A percentile compares a stretch with the other conserved stretches of the same genome.
These are phyloP conservation scores for Acanthosepion pharaonis DNA, from an alignment of 2,888 invertebrate species.

Conservation along the genomic window DNA sequence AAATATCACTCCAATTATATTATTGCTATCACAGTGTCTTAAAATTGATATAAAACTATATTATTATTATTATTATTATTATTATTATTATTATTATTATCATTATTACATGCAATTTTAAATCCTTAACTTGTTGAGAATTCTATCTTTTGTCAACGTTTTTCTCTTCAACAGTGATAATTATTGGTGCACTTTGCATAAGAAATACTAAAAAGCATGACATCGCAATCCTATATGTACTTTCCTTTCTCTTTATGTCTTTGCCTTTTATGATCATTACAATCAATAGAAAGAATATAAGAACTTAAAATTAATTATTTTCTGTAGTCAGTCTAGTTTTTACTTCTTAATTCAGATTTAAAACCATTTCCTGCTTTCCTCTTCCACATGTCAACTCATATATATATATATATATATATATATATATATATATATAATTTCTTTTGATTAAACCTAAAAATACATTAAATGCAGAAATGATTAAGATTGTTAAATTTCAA, in stretches of 20 bases:
- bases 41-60: background rate
- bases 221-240: background rate
- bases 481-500: no score
- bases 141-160: slow-evolving; percentile 11
- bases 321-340: no score
- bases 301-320: no score
- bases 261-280: background rate
- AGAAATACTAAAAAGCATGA: background rate
- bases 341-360: no score
- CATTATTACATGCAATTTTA: background rate
- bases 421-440: no score
- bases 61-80: background rate
- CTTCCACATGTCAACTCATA: no score
- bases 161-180: slow-evolving; percentile 33
- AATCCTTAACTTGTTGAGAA: slow-evolving; percentile 6
- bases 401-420: no score
- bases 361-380: no score
- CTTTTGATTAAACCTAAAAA: no score
- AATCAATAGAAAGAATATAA: background rate
- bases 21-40: background rate
- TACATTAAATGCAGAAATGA: no score
- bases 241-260: background rate
- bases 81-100: background rate
- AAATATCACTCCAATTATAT: background rate
- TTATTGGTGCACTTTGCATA: slow-evolving; percentile 12